Percentiles rank a stretch among this genome's conserved stretches.
Conservation (phyloP, 2,888 invertebrate species). For the Cephus nigrinus region DNA sequence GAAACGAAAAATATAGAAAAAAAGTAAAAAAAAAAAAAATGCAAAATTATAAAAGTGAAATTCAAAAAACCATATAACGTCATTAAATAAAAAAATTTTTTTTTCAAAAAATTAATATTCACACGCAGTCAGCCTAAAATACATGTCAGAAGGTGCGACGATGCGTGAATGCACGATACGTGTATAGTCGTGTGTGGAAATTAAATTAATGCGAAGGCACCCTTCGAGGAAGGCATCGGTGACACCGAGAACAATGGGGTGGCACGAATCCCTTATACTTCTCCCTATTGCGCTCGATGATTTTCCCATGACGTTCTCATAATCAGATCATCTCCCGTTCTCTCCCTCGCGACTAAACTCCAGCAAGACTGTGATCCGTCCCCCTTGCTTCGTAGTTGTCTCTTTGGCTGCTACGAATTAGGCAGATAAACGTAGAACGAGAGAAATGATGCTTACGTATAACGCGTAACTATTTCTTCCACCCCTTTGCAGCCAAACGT, state of each 20-base stretch:
- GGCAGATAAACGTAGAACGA: neutral
- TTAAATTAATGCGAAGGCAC: conserved; percentile 51
- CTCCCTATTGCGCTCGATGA: conserved; percentile 35
- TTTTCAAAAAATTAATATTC: neutral
- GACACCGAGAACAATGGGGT: conserved; percentile 40
- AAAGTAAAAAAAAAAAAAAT: neutral
- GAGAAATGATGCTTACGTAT: neutral
- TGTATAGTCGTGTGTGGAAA: conserved; percentile 42
- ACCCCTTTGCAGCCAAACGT: neutral
- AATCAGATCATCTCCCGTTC: conserved; percentile 55
- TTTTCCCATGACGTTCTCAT: conserved; percentile 64
- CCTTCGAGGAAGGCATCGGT: conserved; percentile 47
- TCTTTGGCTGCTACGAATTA: neutral
- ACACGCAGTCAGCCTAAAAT: neutral
- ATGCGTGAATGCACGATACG: neutral
- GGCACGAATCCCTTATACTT: conserved; percentile 25
- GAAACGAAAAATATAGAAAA: neutral
- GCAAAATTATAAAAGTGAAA: neutral
- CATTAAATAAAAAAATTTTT: neutral
- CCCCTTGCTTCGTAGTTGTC: neutral
- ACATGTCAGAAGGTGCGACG: neutral
- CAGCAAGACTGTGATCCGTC: neutral
- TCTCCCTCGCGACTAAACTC: conserved; percentile 6
- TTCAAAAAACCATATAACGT: neutral
- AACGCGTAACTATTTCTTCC: neutral